phyloP scores from a whole-genome alignment of 2,888 invertebrate genomes.

The Hemicrepidius hirtus region DNA sequence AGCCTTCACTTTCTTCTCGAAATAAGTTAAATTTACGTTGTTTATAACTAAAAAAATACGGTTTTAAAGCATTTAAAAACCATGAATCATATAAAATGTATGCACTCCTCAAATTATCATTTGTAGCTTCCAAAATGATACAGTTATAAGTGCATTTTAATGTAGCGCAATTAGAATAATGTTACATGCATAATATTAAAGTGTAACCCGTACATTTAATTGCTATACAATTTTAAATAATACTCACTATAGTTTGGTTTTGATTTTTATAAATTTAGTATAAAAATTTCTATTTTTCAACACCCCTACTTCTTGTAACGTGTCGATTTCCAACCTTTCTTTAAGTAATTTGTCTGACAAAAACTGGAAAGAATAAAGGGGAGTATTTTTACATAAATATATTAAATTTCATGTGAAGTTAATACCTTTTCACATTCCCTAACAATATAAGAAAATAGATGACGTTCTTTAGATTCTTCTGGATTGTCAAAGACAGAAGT shows the following conservation, averaged over 20 bases:
- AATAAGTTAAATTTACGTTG: conserved; percentile 99
- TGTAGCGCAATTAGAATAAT: conserved; percentile 53
- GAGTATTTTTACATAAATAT: too few species aligned
- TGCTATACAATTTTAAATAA: conserved; percentile 23
- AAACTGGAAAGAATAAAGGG: conserved; percentile 70
- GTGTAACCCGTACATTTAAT: neutral
- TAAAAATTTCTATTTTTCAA: conserved; percentile 92
- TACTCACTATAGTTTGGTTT: conserved; percentile 98
- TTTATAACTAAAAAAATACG: conserved; percentile 91
- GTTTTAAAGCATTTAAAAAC: conserved; percentile 5
- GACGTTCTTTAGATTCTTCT: conserved; percentile 79
- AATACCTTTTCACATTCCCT: conserved; percentile 85
- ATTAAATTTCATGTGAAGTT: too few species aligned
- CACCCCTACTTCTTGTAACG: conserved; percentile 92
- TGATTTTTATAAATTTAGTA: conserved; percentile 97
- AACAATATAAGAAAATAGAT: conserved; percentile 85
- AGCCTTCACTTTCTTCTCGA: conserved; percentile 99
- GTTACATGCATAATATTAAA: neutral
- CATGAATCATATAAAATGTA: conserved; percentile 22
- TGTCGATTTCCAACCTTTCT: conserved; percentile 94
- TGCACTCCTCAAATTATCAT: conserved; percentile 57
- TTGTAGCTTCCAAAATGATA: conserved; percentile 51
- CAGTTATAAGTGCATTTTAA: conserved; percentile 56
- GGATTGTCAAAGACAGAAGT: conserved; percentile 80
- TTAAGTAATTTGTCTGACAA: conserved; percentile 91